Percentiles rank a stretch among this genome's conserved stretches.
phyloP scores from a whole-genome alignment of 2,113 vertebrate species.

The Solea senegalensis region DNA sequence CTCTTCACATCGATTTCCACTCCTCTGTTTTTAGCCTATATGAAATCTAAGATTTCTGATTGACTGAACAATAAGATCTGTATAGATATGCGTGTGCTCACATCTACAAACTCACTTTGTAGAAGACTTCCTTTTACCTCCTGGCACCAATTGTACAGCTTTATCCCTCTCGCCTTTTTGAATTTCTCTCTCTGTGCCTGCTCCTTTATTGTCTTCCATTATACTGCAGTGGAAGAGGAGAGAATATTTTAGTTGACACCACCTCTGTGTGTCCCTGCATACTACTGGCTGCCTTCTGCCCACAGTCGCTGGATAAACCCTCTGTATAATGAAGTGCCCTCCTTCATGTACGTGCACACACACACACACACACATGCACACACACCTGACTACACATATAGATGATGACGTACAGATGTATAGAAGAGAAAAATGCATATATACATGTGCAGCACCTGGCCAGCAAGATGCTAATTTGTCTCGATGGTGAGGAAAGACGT shows the following conservation, averaged over 20 bases:
- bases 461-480: slow-evolving; percentile 55
- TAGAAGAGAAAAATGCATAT: slow-evolving; percentile 17
- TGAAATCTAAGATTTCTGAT: slow-evolving; percentile 16
- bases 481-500: slow-evolving; percentile 2
- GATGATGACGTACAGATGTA: neutral
- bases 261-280: slow-evolving; percentile 31
- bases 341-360: neutral
- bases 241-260: slow-evolving; percentile 17
- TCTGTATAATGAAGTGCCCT: slow-evolving; percentile 30
- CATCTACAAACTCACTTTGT: neutral
- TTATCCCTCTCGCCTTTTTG: slow-evolving; percentile 32
- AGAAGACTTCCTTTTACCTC: slow-evolving; percentile 5
- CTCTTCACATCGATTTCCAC: slow-evolving; percentile 32
- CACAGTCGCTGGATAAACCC: slow-evolving; percentile 53
- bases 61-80: slow-evolving; percentile 19
- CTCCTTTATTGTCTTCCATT: slow-evolving; percentile 32
- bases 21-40: slow-evolving; percentile 7
- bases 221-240: neutral
- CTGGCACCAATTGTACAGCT: slow-evolving; percentile 29
- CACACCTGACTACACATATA: neutral
- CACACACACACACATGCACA: slow-evolving; percentile 4
- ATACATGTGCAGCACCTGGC: slow-evolving; percentile 41
- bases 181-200: slow-evolving; percentile 1
- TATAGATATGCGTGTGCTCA: neutral
- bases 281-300: slow-evolving; percentile 12